Base-by-base conservation (phyloP, 2,888 invertebrate species). In the Chesias legatella region DNA sequence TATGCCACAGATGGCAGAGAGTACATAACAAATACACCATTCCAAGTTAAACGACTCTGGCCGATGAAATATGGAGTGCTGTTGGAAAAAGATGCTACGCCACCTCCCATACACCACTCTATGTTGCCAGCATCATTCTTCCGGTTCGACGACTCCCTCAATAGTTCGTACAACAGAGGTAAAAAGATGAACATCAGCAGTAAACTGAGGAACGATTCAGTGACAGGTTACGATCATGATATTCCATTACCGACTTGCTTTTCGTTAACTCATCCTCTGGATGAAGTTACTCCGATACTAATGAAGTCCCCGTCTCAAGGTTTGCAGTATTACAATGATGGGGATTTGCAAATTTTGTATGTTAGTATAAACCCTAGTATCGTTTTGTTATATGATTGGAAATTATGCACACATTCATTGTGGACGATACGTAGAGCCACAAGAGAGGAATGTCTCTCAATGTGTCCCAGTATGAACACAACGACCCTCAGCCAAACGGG, bases 261-360 rank as follows among this genome's bases (percentile, higher is more conserved):
- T 75, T 96, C 96, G 6, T 79, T 98, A 42, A 90, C 94, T 0
- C 97, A 98, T 89, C 98, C 98, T 0, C 80, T 98, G 35, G 96
- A 98, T 73, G 98, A 98, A 79, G 93, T 97, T 13, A 93, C 94
- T 38, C 98, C 98, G 0, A 91, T 98, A 22, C 79, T 95, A 5
- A 89, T 93, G 47, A 94, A 93, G 65, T 91, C 93, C 8, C 89
- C 91, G 45, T 82, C 79, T 0, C 88, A 88, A 39, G 84, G 86
- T 0, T 68, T 91, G 0, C 90, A 90, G 37, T 90, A 92, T 56
- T 89, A 92, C 45, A 91, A 90, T n/a, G 92, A 92, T 58, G 88
- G 89, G 0, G 90, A 91, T 27, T 52, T 91, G 34, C 90, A 91
- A 70, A 92, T 97, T 5, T 92, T 97, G 32, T 96, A 92, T 66